Base-by-base conservation (phyloP, 2,888 invertebrate genomes). In the Drosophila greeni region DNA sequence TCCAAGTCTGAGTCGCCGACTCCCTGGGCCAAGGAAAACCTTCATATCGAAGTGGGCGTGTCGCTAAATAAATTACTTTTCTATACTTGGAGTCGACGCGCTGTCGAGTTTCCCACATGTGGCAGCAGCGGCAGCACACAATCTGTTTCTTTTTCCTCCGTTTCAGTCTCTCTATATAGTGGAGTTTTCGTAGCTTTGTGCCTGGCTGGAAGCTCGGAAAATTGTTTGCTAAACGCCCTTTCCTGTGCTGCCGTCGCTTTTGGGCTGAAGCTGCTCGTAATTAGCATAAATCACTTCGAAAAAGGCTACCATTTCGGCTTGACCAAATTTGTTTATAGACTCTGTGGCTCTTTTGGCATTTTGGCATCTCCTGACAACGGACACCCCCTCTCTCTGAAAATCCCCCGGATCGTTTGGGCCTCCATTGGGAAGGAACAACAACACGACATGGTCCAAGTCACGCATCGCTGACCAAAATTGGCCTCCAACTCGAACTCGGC, bases 271-370 rank as follows among this genome's bases (percentile, higher is more conserved):
- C 76, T 74, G 74, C 75, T 77, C 82, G 79, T 79, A 83, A 81
- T 81, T 81, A 83, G 79, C 81, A 83, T 81, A 83, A 81, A 83
- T 83, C 81, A 83, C 81, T 83, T 81, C 79, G 75, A 79, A 83
- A 80, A 81, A 75, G 81, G 84, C 84, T 81, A 76, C 83, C 82
- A 58, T 79, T 79, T 79, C 74, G 74, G 82, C 74, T 72, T 83
- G 82, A 81, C 81, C 81, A 83, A 81, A 81, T 81, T 81, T 83
- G 82, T 81, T 81, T 81, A 81, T 81, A 81, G 82, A 72, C 81
- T 75, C 70, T 70, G 72, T 70, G 64, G 76, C 81, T 77, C 77
- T 80, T 80, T 81, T 77, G 80, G 82, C 82, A 77, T 80, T 80
- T 80, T 80, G 83, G 82, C 79, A 82, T 80, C 82, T 68, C 70